Evolutionary conservation across 1,140 invertebrate species (phyloP).

Genomic region (Drosophila prosaltans): DNA sequence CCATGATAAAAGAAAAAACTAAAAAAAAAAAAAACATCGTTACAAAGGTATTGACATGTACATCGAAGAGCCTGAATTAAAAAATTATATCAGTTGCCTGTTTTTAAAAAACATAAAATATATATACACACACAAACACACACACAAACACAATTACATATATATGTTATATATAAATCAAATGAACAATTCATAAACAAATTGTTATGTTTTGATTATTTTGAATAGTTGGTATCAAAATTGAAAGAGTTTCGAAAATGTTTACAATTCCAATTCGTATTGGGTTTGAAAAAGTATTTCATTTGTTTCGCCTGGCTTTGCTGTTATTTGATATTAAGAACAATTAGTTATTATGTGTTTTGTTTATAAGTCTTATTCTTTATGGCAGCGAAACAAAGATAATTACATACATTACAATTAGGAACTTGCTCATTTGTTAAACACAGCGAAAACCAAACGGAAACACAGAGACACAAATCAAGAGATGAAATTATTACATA

Average conservation of each 20-base stretch:
- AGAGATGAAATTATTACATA: constrained; percentile 45
- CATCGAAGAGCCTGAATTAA: constrained; percentile 64
- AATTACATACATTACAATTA: constrained; percentile 47
- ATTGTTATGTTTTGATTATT: constrained; percentile 43
- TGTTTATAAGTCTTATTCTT: constrained; percentile 23
- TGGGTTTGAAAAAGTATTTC: constrained; percentile 38
- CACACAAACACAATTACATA: background rate
- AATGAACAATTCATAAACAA: constrained; percentile 29
- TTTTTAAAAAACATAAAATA: constrained; percentile 66
- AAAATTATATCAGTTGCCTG: constrained; percentile 70
- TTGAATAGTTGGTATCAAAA: constrained; percentile 42
- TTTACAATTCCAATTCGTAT: constrained; percentile 11
- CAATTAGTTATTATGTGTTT: constrained; percentile 61
- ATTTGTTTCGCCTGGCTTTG: constrained; percentile 61
- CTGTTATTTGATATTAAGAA: constrained; percentile 73
- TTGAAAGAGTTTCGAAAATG: constrained; percentile 37
- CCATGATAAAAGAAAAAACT: constrained; percentile 31
- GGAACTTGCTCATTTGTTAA: constrained; percentile 61
- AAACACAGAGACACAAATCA: constrained; percentile 21
- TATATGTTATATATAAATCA: constrained; percentile 33
- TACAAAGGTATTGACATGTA: constrained; percentile 42
- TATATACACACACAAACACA: constrained; percentile 7
- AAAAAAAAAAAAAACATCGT: constrained; percentile 26
- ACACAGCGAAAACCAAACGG: constrained; percentile 24
- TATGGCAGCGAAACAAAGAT: constrained; percentile 8